Conservation (phyloP, 1,140 invertebrate species). For the Drosophila parabipectinata region DNA sequence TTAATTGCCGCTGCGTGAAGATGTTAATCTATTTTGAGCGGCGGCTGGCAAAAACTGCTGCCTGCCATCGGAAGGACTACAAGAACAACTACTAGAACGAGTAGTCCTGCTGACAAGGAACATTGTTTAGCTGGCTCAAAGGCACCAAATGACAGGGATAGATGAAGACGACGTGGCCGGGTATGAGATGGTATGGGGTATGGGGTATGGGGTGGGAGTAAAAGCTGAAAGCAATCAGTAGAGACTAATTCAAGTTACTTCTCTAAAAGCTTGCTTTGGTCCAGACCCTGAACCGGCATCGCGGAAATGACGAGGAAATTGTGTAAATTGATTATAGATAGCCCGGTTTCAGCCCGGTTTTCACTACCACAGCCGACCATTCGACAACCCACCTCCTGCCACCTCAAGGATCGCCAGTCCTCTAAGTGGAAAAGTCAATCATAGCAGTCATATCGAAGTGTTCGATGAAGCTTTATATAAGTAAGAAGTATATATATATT, state of each 20-base stretch:
- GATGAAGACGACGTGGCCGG: conserved; percentile 6
- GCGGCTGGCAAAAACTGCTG: conserved; percentile 45
- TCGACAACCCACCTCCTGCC: conserved; percentile 1
- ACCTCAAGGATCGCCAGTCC: background rate
- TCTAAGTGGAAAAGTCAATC: conserved; percentile 62
- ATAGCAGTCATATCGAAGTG: conserved; percentile 15
- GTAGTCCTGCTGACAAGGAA: conserved; percentile 45
- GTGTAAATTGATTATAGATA: conserved; percentile 79
- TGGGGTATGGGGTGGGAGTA: background rate
- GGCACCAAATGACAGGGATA: conserved; percentile 31
- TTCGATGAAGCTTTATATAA: conserved; percentile 1
- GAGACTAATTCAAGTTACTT: conserved; percentile 56
- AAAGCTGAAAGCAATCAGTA: conserved; percentile 52
- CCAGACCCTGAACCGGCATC: conserved; percentile 19
- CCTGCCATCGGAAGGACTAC: conserved; percentile 15
- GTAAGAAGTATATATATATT: conserved; percentile 40
- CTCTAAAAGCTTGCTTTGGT: conserved; percentile 34
- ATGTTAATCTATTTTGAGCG: conserved; percentile 60
- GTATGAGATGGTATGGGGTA: too few species aligned
- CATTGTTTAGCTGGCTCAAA: conserved; percentile 52
- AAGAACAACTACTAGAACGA: conserved; percentile 4
- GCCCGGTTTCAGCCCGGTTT: conserved; percentile 40
- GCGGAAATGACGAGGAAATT: conserved; percentile 74
- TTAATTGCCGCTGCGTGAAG: conserved; percentile 63
- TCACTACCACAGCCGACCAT: conserved; percentile 8